Conservation (phyloP, 2,797 vertebrate species). For the Malacoctenus gilli region DNA sequence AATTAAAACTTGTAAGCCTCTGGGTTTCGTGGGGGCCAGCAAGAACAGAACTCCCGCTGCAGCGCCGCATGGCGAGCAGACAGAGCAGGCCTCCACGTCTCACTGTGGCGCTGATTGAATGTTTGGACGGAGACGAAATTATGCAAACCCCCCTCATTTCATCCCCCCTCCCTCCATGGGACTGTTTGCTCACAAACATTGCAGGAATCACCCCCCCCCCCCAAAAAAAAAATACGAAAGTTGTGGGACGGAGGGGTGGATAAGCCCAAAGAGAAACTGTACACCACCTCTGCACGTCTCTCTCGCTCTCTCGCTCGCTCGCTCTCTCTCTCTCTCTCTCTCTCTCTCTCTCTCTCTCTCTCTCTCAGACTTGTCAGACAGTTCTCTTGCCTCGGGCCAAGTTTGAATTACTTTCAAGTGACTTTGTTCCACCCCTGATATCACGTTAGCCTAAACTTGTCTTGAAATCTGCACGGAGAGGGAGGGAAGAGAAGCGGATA, state of each 20-base stretch:
- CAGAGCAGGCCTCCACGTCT: conserved; percentile 18
- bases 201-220: too few relatives aligned
- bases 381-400: conserved; percentile 61
- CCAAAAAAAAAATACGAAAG: conserved; percentile 21
- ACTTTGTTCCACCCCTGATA: conserved; percentile 70
- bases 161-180: too few relatives aligned
- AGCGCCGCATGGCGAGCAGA: too few relatives aligned
- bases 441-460: conserved; percentile 75
- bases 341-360: too few relatives aligned
- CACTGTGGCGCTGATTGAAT: conserved; percentile 16
- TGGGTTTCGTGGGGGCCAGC: conserved; percentile 25
- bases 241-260: not conserved
- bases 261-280: conserved; percentile 41
- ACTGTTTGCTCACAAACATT: too few relatives aligned
- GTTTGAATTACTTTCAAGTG: conserved; percentile 77
- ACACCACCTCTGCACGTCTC: conserved; percentile 30
- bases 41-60: conserved; percentile 5
- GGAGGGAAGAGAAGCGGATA: conserved; percentile 53
- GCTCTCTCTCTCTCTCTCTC: too few relatives aligned
- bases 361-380: conserved; percentile 57
- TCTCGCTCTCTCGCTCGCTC: too few relatives aligned
- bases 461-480: conserved; percentile 65
- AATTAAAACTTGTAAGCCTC: conserved; percentile 27
- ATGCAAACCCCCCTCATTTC: not conserved
- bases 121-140: conserved; percentile 12